phyloP scores from a whole-genome alignment of 2,888 invertebrate genomes.

The Chalcis sispes region DNA sequence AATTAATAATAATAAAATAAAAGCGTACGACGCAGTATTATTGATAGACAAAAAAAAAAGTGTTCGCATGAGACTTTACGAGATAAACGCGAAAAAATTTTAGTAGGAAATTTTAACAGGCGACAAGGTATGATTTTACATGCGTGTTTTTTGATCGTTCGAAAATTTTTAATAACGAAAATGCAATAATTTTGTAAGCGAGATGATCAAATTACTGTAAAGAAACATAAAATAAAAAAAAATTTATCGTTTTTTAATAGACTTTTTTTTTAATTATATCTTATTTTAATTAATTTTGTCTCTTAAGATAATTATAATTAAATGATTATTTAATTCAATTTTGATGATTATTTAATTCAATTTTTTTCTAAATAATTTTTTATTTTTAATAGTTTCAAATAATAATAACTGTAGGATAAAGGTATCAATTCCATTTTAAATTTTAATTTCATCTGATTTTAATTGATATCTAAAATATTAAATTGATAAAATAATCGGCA shows the following conservation, averaged over 20 bases:
- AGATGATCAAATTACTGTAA: conserved; percentile 2
- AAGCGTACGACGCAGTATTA: conserved; percentile 50
- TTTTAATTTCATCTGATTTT: background rate
- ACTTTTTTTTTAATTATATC: background rate
- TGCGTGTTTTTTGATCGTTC: conserved; percentile 29
- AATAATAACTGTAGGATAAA: background rate
- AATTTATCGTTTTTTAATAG: background rate
- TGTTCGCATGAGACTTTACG: conserved; percentile 38
- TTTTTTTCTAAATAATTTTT: background rate
- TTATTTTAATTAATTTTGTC: background rate
- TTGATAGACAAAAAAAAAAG: conserved; percentile 31
- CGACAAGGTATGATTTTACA: conserved; percentile 42
- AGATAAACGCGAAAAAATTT: conserved; percentile 17
- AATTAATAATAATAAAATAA: conserved; percentile 9
- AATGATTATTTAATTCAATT: too few relatives aligned
- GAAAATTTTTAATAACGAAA: conserved; percentile 20
- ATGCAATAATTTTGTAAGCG: conserved; percentile 47
- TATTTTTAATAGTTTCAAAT: background rate
- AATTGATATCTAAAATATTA: too few relatives aligned
- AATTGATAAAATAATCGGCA: conserved; percentile 33
- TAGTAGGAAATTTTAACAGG: conserved; percentile 13
- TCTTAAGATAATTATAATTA: too few relatives aligned
- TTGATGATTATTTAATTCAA: conserved; percentile 4
- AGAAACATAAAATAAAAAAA: background rate
- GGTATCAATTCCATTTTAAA: background rate